Conservation (phyloP, 2,797 vertebrate genomes). For the Malacoctenus gilli region DNA sequence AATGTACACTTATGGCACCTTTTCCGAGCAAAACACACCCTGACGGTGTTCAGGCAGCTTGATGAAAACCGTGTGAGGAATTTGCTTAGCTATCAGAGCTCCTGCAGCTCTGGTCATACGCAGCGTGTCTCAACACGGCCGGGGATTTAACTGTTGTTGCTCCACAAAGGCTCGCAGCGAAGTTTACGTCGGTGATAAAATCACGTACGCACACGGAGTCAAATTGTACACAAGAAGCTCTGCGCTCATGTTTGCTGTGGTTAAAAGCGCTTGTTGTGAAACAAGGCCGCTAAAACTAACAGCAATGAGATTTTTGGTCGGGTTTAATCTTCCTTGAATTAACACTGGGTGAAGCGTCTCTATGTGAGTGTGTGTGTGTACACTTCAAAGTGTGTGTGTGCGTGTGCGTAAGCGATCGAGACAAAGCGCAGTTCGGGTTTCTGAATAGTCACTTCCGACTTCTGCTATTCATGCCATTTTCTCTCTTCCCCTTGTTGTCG, state of each 20-base stretch:
- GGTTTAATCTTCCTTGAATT: conserved; percentile 41
- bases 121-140: conserved; percentile 32
- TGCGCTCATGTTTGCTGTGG: conserved; percentile 6
- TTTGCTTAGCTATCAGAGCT: conserved; percentile 46
- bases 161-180: not conserved
- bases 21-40: conserved; percentile 10
- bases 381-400: conserved; percentile 3
- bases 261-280: conserved; percentile 27
- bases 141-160: conserved; percentile 5
- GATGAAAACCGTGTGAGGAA: conserved; percentile 63
- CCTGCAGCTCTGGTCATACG: conserved; percentile 6
- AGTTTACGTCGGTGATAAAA: conserved; percentile 8
- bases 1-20: conserved; percentile 10
- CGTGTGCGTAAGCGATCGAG: conserved; percentile 24
- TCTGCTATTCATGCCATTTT: conserved; percentile 66
- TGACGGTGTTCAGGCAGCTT: conserved; percentile 29
- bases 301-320: conserved; percentile 23
- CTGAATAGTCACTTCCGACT: conserved; percentile 51
- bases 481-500: conserved; percentile 62
- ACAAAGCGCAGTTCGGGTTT: conserved; percentile 36
- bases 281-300: conserved; percentile 13
- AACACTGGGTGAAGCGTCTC: conserved; percentile 4
- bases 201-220: conserved; percentile 7
- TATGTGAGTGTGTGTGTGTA: conserved; percentile 7
- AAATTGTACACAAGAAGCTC: not conserved